Evolutionary conservation across 2,888 invertebrate species (phyloP).

Genomic region (Ophion costatus): DNA sequence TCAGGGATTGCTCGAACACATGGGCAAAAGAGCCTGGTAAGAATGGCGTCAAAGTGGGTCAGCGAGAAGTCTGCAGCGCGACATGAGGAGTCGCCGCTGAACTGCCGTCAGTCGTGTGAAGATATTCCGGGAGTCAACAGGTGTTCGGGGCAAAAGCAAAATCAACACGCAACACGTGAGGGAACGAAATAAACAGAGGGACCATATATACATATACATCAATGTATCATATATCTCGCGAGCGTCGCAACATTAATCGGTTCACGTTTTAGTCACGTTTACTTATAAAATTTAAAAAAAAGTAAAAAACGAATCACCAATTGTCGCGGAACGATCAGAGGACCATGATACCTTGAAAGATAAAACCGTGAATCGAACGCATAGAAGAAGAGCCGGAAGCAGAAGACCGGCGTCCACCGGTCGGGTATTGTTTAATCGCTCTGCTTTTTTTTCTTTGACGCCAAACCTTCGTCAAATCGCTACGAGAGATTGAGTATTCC

Average conservation of each 20-base stretch:
- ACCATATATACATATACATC: neutral
- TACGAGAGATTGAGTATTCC: slow-evolving; percentile 18
- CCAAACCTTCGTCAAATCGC: slow-evolving; percentile 11
- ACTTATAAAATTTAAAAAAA: neutral
- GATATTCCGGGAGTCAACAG: slow-evolving; percentile 83
- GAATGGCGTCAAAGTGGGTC: slow-evolving; percentile 79
- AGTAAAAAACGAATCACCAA: slow-evolving; percentile 17
- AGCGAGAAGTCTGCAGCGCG: slow-evolving; percentile 80
- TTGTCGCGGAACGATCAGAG: slow-evolving; percentile 39
- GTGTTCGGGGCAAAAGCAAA: slow-evolving; percentile 71
- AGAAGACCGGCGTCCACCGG: slow-evolving; percentile 33
- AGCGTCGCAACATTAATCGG: neutral
- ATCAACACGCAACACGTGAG: slow-evolving; percentile 41
- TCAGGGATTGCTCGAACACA: slow-evolving; percentile 45
- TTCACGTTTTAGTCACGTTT: neutral
- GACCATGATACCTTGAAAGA: slow-evolving; percentile 58
- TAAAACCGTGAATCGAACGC: slow-evolving; percentile 38
- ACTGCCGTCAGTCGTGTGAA: slow-evolving; percentile 82
- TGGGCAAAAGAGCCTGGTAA: slow-evolving; percentile 60
- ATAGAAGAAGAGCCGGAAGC: slow-evolving; percentile 20
- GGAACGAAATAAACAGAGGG: slow-evolving; percentile 25
- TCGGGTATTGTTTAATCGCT: slow-evolving; percentile 38
- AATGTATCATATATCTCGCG: neutral
- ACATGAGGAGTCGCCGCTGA: slow-evolving; percentile 80
- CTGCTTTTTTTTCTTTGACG: slow-evolving; percentile 9